Percentiles rank a stretch among this genome's conserved stretches.
These are phyloP conservation scores for Scaptodrosophila lebanonensis DNA, from an alignment of 1,140 invertebrate species.

Conservation along the genomic window DNA sequence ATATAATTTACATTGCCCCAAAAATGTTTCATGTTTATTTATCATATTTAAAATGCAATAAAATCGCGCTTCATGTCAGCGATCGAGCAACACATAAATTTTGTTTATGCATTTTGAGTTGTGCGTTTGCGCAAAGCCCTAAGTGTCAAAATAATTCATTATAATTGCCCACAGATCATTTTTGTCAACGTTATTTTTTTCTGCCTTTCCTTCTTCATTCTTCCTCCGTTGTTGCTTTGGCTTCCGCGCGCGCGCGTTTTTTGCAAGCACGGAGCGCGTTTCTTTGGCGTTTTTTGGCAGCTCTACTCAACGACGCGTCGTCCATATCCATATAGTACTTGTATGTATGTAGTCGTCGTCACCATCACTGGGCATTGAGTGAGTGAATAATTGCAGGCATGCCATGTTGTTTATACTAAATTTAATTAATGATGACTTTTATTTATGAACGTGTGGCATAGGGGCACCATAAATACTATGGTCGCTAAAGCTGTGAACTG, in stretches of 20 bases:
- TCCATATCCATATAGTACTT: no score
- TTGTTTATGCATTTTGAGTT: slow-evolving; percentile 68
- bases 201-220: slow-evolving; percentile 7
- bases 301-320: no score
- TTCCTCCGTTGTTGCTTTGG: slow-evolving; percentile 8
- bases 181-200: slow-evolving; percentile 56
- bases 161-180: slow-evolving; percentile 76
- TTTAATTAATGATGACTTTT: slow-evolving; percentile 75
- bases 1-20: slow-evolving; percentile 26
- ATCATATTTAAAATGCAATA: slow-evolving; percentile 76
- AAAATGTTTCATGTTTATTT: slow-evolving; percentile 63
- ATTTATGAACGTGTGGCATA: slow-evolving; percentile 65
- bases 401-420: slow-evolving; percentile 70
- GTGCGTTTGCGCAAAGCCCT: slow-evolving; percentile 57
- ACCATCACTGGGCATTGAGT: slow-evolving; percentile 29
- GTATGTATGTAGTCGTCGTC: slow-evolving; percentile 27
- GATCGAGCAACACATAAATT: slow-evolving; percentile 51
- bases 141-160: slow-evolving; percentile 76
- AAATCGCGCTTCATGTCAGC: slow-evolving; percentile 52
- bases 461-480: slow-evolving; percentile 43
- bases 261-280: slow-evolving; percentile 50
- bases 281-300: slow-evolving; percentile 42
- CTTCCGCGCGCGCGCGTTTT: slow-evolving; percentile 18
- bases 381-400: slow-evolving; percentile 73
- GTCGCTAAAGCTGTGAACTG: no score